Conservation (phyloP, 2,888 invertebrate genomes). For the Drosophila mayaguana region DNA sequence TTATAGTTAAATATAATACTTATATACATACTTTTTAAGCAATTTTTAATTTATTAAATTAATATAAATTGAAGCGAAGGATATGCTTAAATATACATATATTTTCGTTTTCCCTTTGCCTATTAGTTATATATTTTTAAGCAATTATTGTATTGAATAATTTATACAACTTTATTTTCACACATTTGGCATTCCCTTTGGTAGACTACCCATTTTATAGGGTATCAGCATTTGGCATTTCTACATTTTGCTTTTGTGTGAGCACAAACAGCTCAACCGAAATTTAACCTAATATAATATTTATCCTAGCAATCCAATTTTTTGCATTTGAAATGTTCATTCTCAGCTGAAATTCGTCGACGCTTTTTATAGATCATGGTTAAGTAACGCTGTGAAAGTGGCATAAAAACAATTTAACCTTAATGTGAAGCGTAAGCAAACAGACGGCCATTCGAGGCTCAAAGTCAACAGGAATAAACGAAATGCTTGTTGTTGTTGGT, state of each 20-base stretch:
- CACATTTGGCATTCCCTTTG: neutral
- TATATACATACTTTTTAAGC: no score
- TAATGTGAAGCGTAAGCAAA: constrained; percentile 76
- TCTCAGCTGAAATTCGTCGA: constrained; percentile 20
- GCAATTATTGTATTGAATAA: neutral
- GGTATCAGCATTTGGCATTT: constrained; percentile 4
- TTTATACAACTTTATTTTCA: neutral
- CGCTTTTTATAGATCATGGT: constrained; percentile 53
- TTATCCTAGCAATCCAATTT: constrained; percentile 13
- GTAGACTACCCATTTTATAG: neutral
- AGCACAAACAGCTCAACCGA: constrained; percentile 29
- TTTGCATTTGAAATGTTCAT: constrained; percentile 24
- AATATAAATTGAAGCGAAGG: no score
- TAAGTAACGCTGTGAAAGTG: constrained; percentile 38
- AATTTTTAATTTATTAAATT: no score
- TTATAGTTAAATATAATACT: no score
- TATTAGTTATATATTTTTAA: neutral
- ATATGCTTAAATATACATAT: no score
- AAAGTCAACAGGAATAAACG: constrained; percentile 36
- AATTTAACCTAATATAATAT: constrained; percentile 21
- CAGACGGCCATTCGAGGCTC: constrained; percentile 43
- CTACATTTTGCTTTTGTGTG: neutral
- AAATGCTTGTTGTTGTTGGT: constrained; percentile 7
- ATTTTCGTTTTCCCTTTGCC: no score
- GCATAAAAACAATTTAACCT: constrained; percentile 76